Evolutionary conservation across 2,113 vertebrate genomes (phyloP), one percentile per base, ranked within the genome.

Genomic region (Corydoras sp.): DNA sequence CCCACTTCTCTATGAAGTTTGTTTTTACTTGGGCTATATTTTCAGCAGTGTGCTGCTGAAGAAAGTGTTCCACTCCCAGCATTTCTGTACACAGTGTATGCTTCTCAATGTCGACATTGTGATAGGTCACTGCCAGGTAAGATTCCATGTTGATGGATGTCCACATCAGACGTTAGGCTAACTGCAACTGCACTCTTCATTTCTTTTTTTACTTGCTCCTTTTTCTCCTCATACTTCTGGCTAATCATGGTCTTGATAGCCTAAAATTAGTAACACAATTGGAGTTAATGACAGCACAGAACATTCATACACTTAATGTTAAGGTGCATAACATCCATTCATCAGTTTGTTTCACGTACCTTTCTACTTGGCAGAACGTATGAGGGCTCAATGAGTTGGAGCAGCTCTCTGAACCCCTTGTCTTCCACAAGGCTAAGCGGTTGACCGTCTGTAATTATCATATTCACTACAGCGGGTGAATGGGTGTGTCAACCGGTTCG

Each of bases 311-410:
- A 55, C 14, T 53, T 53, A 24, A 24, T 14, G 51, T 53, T 53
- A 5, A 58, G 1, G 53, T 55, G 53, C 11, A 59, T 48, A 32
- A 48, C n/a, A 63, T 35, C 12, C 62, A 65, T 65, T 65, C 32
- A 49, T 48, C 32, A 48, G n/a, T 65, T 49, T 65, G 35, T 24
- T 24, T 24, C 18, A 24, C 2, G 18, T 48, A 65, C 14, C 62
- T 63, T 63, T 63, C 61, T 63, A 30, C 61, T 63, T 63, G 61
- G 61, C 35, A 63, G 30, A 63, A 63, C 35, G 32, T 63, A 63
- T 63, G 2, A 63, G 59, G 59, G 59, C 15, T 18, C 4, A 61
- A 61, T 3, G 30, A 61, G 59, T 31, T 61, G 30, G 10, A 31
- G 15, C 15, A 61, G 59, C 15, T 61, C 59, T 31, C 59, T 61